Conservation (phyloP, 1,140 invertebrate genomes). For the Panagrolaimus sp. region DNA sequence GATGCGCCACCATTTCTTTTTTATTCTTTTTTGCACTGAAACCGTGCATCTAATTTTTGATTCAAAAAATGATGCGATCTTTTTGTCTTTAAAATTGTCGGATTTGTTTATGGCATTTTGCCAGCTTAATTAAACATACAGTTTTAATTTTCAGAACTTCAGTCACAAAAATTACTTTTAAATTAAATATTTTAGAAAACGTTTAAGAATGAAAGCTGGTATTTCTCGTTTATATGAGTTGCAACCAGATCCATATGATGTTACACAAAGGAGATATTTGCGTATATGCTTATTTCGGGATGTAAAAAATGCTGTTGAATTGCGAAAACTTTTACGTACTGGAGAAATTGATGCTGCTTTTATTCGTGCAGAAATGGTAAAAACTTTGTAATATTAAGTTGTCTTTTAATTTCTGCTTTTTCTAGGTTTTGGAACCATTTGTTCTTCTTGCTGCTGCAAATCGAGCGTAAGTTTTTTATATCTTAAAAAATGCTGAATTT, state of each 20-base stretch:
- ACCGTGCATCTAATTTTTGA: too few species aligned
- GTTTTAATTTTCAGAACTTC: too few species aligned
- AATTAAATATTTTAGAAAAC: slow-evolving; percentile 8
- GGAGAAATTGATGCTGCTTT: slow-evolving; percentile 53
- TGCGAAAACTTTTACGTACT: slow-evolving; percentile 40
- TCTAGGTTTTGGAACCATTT: slow-evolving; percentile 53
- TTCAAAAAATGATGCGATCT: too few species aligned
- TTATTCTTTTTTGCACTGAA: too few species aligned
- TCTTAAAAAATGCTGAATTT: too few species aligned
- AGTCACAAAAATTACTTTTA: neutral
- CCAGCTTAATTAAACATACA: too few species aligned
- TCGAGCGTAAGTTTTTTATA: slow-evolving; percentile 35
- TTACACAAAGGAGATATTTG: slow-evolving; percentile 40
- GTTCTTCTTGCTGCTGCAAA: slow-evolving; percentile 53
- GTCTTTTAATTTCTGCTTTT: slow-evolving; percentile 16
- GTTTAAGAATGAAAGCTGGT: slow-evolving; percentile 35
- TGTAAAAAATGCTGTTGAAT: slow-evolving; percentile 53
- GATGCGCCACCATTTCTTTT: too few species aligned
- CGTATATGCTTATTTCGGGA: slow-evolving; percentile 47
- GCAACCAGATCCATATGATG: slow-evolving; percentile 53
- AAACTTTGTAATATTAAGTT: slow-evolving; percentile 18
- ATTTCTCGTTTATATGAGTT: slow-evolving; percentile 48
- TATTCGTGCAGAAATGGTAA: slow-evolving; percentile 53
- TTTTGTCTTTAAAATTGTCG: too few species aligned
- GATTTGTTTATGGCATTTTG: too few species aligned